Evolutionary conservation across 2,888 invertebrate species (phyloP).

Genomic region (Xanthorhoe spadicearia): DNA sequence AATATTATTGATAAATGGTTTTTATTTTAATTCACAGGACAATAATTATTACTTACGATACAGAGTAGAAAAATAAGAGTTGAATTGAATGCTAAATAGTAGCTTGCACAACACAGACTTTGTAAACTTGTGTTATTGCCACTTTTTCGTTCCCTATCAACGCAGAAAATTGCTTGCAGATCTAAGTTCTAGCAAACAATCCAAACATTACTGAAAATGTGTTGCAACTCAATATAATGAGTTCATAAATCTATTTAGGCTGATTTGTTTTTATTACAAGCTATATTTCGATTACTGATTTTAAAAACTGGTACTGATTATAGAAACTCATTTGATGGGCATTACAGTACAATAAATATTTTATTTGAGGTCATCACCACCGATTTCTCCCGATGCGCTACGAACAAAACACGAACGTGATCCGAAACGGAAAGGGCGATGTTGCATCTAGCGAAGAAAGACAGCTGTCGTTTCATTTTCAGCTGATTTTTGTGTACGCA

Average conservation of each 20-base stretch:
- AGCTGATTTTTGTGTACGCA: slow-evolving; percentile 85
- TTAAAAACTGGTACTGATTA: not conserved
- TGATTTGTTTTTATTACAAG: not conserved
- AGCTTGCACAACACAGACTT: not conserved
- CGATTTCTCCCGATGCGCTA: slow-evolving; percentile 58
- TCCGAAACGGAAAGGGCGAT: slow-evolving; percentile 69
- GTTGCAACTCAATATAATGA: no score
- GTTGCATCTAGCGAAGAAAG: slow-evolving; percentile 70
- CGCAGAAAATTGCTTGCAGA: not conserved
- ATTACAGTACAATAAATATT: not conserved
- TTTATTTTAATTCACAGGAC: no score
- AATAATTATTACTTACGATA: no score
- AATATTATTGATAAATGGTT: no score
- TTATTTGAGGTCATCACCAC: slow-evolving; percentile 18
- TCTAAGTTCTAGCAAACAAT: no score
- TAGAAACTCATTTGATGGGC: not conserved
- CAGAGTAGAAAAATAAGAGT: no score
- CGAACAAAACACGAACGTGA: slow-evolving; percentile 72
- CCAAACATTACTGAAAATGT: no score
- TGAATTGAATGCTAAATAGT: not conserved
- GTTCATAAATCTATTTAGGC: no score
- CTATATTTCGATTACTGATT: not conserved
- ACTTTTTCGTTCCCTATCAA: not conserved
- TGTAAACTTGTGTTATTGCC: not conserved
- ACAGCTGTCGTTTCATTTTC: slow-evolving; percentile 84